A percentile compares a stretch with the other conserved stretches of the same genome.
These are phyloP conservation scores for Caiman crocodilus DNA, from an alignment of 2,797 vertebrate species.

Conservation along the genomic window DNA sequence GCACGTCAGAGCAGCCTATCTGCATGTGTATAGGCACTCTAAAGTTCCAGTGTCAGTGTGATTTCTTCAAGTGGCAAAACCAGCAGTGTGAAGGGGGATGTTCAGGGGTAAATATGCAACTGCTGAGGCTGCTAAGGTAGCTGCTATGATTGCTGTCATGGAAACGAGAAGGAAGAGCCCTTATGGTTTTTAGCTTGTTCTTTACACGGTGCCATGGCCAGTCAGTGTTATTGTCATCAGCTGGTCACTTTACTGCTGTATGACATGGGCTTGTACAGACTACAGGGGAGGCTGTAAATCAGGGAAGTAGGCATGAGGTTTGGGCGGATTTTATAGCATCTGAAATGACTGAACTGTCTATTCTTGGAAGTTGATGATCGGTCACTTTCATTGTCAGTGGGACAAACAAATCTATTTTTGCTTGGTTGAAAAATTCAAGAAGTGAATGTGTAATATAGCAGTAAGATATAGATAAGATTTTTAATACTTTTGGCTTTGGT, in stretches of 20 bases:
- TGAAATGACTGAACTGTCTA: background rate
- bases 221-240: fast-evolving
- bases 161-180: background rate
- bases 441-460: background rate
- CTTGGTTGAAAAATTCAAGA: fast-evolving
- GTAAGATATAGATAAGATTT: background rate
- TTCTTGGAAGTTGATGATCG: background rate
- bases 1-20: no score
- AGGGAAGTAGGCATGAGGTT: no score
- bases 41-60: fast-evolving
- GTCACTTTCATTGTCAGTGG: background rate
- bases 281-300: no score
- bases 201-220: fast-evolving
- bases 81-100: no score
- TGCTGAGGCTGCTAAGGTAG: background rate
- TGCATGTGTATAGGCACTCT: no score
- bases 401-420: background rate
- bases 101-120: no score
- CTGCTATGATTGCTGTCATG: fast-evolving
- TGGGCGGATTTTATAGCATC: background rate
- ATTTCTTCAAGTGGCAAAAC: background rate
- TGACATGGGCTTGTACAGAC: no score
- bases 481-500: background rate
- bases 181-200: fast-evolving
- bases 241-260: background rate